Conservation (phyloP, 2,888 invertebrate species). For the Cataglyphis albicans region DNA sequence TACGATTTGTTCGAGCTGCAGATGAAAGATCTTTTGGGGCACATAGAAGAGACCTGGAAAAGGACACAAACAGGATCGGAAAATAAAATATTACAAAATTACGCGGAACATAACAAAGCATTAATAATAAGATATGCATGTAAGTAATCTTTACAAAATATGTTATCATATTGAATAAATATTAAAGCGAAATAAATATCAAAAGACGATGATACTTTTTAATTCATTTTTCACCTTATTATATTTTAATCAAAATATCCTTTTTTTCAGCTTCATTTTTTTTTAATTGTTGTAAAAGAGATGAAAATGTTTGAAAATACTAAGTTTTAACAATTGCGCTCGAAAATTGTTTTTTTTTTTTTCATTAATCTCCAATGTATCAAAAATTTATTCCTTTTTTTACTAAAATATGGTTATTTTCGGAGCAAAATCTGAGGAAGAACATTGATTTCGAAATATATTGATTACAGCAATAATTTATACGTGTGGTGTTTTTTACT, state of each 20-base stretch:
- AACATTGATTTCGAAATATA: no score
- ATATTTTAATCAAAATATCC: background rate
- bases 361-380: background rate
- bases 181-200: background rate
- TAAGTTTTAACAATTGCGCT: background rate
- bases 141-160: background rate
- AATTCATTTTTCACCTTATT: background rate
- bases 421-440: background rate
- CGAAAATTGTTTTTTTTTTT: background rate
- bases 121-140: background rate
- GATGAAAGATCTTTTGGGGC: slow-evolving; percentile 61
- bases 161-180: background rate
- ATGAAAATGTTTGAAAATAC: background rate
- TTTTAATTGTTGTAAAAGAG: no score
- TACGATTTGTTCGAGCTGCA: slow-evolving; percentile 29
- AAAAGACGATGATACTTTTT: background rate
- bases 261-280: background rate
- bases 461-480: background rate
- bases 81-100: slow-evolving; percentile 21
- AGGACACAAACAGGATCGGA: background rate
- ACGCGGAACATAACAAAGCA: background rate
- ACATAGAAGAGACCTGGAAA: slow-evolving; percentile 61
- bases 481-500: background rate
- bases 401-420: background rate
- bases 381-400: background rate